These are phyloP conservation scores for Deroplatys truncata DNA, from an alignment of 2,888 invertebrate species.

Conservation along the genomic window DNA sequence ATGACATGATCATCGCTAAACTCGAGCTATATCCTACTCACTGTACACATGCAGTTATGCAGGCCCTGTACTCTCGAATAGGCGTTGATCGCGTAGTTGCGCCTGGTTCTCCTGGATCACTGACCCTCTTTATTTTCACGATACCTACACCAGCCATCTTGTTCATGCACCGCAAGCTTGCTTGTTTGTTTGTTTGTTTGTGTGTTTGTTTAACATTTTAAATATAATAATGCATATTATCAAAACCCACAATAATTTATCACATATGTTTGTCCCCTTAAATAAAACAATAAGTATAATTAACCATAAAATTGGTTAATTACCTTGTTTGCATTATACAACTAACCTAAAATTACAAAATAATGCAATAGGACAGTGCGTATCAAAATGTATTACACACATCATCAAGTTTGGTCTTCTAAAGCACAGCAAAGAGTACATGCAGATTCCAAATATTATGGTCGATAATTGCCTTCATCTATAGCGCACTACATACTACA, in stretches of 20 bases:
- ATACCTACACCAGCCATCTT: not conserved
- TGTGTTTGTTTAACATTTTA: not conserved
- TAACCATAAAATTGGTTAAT: not conserved
- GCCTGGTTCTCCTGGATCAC: constrained; percentile 1
- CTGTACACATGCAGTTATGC: not conserved
- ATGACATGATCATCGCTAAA: accelerated
- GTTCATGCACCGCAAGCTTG: not conserved
- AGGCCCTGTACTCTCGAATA: not conserved
- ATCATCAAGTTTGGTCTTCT: not conserved
- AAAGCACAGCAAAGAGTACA: not conserved
- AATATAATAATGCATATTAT: not conserved
- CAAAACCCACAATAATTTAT: not conserved
- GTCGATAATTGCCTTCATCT: not conserved
- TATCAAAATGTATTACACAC: not conserved
- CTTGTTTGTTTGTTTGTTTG: not conserved
- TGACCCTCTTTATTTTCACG: not conserved
- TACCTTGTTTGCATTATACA: not conserved
- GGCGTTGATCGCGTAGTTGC: not conserved
- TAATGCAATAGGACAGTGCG: not conserved
- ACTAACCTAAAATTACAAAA: not conserved
- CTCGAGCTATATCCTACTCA: no score
- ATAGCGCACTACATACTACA: not conserved
- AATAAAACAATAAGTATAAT: not conserved
- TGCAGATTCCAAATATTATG: not conserved
- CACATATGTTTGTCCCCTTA: not conserved